phyloP scores from a whole-genome alignment of 2,888 invertebrate genomes.

The Frankliniella intonsa region DNA sequence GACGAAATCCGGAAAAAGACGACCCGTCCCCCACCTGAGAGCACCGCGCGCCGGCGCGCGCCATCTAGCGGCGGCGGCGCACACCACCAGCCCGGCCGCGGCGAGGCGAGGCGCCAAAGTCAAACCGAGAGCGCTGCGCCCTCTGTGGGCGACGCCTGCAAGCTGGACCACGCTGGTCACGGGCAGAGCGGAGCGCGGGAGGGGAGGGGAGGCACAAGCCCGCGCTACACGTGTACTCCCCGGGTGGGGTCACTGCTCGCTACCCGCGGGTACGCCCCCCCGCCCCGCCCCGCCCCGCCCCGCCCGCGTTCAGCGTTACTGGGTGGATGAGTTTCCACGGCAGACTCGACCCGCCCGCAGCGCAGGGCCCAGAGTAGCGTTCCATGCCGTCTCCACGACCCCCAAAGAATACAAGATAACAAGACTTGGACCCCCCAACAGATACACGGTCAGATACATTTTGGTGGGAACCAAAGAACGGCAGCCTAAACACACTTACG shows the following conservation, averaged over 20 bases:
- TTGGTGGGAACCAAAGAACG: no score
- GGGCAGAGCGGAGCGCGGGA: not conserved
- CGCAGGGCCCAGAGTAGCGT: no score
- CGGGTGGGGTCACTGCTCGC: slow-evolving; percentile 34
- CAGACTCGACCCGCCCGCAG: no score
- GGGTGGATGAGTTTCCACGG: not conserved
- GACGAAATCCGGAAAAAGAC: not conserved
- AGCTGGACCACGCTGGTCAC: not conserved
- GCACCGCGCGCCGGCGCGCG: not conserved
- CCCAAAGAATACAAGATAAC: no score
- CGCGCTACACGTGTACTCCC: slow-evolving; percentile 44
- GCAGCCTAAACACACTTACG: no score
- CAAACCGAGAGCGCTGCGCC: slow-evolving; percentile 39
- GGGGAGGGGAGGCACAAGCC: not conserved
- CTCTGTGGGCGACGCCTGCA: slow-evolving; percentile 35
- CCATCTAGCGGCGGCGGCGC: not conserved
- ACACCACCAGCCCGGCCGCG: slow-evolving; percentile 32
- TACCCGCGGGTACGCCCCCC: not conserved
- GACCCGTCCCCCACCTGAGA: not conserved
- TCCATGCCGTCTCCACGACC: no score
- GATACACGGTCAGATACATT: no score
- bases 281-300: not conserved
- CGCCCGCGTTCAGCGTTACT: no score
- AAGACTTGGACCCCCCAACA: no score
- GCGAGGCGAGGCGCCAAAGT: slow-evolving; percentile 36